Percentiles rank a stretch among this genome's conserved stretches.
phyloP scores from a whole-genome alignment of 2,113 vertebrate species.

The Silurus glanis region DNA sequence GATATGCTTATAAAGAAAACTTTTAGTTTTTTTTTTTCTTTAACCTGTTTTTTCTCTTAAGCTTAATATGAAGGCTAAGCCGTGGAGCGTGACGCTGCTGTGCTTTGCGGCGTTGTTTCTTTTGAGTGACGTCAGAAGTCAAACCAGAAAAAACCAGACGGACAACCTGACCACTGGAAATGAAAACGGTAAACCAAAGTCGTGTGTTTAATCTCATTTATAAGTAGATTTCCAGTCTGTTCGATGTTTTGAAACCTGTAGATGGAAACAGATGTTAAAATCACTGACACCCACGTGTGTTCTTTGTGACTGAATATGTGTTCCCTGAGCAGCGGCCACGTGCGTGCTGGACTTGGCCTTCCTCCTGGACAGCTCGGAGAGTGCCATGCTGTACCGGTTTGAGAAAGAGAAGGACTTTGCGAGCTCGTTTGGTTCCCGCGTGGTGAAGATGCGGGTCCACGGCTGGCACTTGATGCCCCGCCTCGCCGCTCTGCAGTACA shows the following conservation, averaged over 20 bases:
- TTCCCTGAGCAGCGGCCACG: slow-evolving; percentile 62
- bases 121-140: slow-evolving; percentile 61
- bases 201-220: not conserved
- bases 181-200: slow-evolving; percentile 68
- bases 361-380: slow-evolving; percentile 91
- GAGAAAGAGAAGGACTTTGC: slow-evolving; percentile 82
- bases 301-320: slow-evolving; percentile 33
- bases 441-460: slow-evolving; percentile 70
- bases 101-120: slow-evolving; percentile 70
- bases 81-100: slow-evolving; percentile 69
- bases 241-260: not conserved
- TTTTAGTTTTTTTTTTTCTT: too few relatives aligned
- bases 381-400: slow-evolving; percentile 76
- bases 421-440: slow-evolving; percentile 69
- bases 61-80: slow-evolving; percentile 63
- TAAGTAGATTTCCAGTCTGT: not conserved
- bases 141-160: slow-evolving; percentile 69
- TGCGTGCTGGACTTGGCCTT: slow-evolving; percentile 82
- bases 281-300: slow-evolving; percentile 16
- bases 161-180: slow-evolving; percentile 63
- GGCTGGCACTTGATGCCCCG: slow-evolving; percentile 69
- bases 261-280: slow-evolving; percentile 6
- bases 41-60: slow-evolving; percentile 38
- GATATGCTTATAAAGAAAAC: too few relatives aligned
- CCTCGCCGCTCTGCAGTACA: slow-evolving; percentile 84